Base-by-base conservation (phyloP, 1,140 invertebrate species). In the Hormaphis cornu region DNA sequence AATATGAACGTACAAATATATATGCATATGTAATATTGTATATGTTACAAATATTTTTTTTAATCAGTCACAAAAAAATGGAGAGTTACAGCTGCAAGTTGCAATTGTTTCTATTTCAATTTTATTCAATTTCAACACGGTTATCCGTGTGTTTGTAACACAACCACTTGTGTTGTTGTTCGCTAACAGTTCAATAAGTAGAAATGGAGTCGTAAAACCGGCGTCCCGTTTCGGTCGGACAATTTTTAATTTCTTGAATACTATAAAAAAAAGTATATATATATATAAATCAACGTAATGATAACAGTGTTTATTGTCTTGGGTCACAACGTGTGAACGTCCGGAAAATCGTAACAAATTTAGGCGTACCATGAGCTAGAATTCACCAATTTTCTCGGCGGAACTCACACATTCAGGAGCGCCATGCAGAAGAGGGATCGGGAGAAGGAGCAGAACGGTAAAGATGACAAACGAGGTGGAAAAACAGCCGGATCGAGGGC, bases 391-490 rank as follows among this genome's bases (percentile, higher is more conserved):
- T 48, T 35, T 22, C 12, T 35, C 5, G 7, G 28, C 22, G 18
- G 24, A 24, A 22, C 12, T 28, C 24, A 20, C 16, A 10, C 28
- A 22, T 24, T 3, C 10, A 48, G 44, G n/a, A n/a, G 28, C 18
- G 44, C 33, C 56, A 76, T 76, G 75, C 74, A 76, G 72, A 76
- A 76, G 70, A 69, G 74, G 28, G 74, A 75, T 42, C 46, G 70
- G 44, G 71, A 74, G 30, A 74, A 75, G 66, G 74, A 75, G 69
- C 73, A 74, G 69, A 58, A 63, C 28, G 28, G 71, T 18, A 71
- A 75, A 59, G 72, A 72, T 26, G 70, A 69, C 24, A 66, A 58
- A 37, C 48, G 46, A 2, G 58, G 59, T 3, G 72, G 70, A 73
- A 71, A 71, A 48, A 59, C 59, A 44, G 69, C 72, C 5, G 74